phyloP scores from a whole-genome alignment of 2,113 vertebrate genomes.

The Oplegnathus fasciatus region DNA sequence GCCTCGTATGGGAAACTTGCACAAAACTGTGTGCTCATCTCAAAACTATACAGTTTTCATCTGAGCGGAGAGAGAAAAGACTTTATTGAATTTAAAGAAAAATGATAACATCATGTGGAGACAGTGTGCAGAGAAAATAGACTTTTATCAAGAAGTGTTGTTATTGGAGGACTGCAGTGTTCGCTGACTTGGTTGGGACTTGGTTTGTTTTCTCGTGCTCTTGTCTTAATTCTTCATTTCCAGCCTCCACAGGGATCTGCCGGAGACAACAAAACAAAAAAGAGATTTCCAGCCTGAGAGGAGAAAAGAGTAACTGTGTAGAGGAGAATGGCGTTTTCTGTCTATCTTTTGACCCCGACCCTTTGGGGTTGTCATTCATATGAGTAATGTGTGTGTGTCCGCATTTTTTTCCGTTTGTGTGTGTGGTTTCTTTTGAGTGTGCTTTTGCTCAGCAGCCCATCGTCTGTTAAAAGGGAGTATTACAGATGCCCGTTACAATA shows the following conservation, averaged over 20 bases:
- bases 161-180: constrained; percentile 73
- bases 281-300: constrained; percentile 40
- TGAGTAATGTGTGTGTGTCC: background rate
- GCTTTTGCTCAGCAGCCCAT: background rate
- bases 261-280: constrained; percentile 51
- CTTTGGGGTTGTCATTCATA: constrained; percentile 19
- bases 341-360: constrained; percentile 39
- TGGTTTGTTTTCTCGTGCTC: constrained; percentile 69
- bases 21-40: constrained; percentile 65
- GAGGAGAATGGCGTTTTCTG: constrained; percentile 13
- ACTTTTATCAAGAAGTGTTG: constrained; percentile 83
- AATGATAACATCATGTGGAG: constrained; percentile 77
- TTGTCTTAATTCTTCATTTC: constrained; percentile 80
- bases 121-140: constrained; percentile 78
- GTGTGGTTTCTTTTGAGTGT: background rate
- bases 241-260: constrained; percentile 69
- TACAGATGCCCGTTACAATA: constrained; percentile 1
- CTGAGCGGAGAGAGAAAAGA: constrained; percentile 52
- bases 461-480: background rate
- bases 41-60: constrained; percentile 68
- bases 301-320: constrained; percentile 32
- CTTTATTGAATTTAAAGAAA: constrained; percentile 79
- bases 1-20: constrained; percentile 56
- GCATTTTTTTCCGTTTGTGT: background rate
- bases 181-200: constrained; percentile 66